Conservation (phyloP, 2,888 invertebrate genomes). For the Tetranychus truncatus region DNA sequence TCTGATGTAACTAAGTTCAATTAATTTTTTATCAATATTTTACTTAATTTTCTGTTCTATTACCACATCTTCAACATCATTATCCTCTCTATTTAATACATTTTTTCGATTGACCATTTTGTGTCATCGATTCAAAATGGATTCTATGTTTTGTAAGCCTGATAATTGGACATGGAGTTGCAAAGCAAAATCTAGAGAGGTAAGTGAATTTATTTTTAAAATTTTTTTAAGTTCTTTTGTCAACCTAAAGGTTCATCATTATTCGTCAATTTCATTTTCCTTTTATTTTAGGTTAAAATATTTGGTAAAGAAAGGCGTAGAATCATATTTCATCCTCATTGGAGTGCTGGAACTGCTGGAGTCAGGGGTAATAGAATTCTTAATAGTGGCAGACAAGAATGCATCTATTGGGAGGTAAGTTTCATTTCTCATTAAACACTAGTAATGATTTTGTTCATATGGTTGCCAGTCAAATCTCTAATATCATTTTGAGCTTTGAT, state of each 20-base stretch:
- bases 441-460: no score
- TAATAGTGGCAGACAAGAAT: conserved; percentile 39
- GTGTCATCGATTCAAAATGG: background rate
- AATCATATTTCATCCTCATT: conserved; percentile 54
- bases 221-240: background rate
- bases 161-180: conserved; percentile 7
- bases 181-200: background rate
- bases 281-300: conserved; percentile 30
- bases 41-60: background rate
- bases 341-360: conserved; percentile 55
- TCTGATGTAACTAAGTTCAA: background rate
- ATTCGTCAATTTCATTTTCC: background rate
- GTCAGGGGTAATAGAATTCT: conserved; percentile 46
- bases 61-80: background rate
- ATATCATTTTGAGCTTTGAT: background rate
- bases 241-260: background rate
- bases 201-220: background rate
- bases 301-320: conserved; percentile 40
- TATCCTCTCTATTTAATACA: background rate
- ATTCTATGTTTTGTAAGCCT: background rate
- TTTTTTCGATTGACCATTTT: no score
- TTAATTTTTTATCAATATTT: no score
- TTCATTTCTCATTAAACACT: background rate
- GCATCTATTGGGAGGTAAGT: conserved; percentile 28
- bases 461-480: no score